These are phyloP conservation scores for Drosophila macrospina DNA, from an alignment of 2,888 invertebrate species.

Conservation along the genomic window DNA sequence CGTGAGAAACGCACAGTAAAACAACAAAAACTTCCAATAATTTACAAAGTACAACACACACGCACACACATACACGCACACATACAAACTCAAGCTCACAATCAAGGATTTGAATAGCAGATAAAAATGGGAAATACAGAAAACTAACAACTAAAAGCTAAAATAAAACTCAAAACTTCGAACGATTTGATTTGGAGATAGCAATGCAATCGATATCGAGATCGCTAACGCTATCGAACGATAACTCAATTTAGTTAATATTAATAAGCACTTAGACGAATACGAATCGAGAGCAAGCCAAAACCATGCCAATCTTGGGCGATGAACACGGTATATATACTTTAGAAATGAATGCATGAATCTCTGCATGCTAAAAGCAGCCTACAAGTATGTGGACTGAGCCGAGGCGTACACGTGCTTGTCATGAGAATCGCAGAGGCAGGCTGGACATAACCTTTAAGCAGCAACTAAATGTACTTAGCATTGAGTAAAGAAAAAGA, in stretches of 20 bases:
- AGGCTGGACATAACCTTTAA: slow-evolving; percentile 30
- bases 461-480: slow-evolving; percentile 33
- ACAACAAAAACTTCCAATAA: slow-evolving; percentile 56
- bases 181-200: slow-evolving; percentile 11
- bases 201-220: neutral
- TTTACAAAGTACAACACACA: slow-evolving; percentile 33
- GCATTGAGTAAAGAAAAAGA: slow-evolving; percentile 21
- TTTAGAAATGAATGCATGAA: neutral
- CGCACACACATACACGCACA: neutral
- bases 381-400: slow-evolving; percentile 5
- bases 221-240: slow-evolving; percentile 26
- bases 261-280: slow-evolving; percentile 58
- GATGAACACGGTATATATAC: slow-evolving; percentile 37
- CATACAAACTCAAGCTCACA: neutral
- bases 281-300: slow-evolving; percentile 47
- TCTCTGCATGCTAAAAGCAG: slow-evolving; percentile 6
- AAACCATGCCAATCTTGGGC: slow-evolving; percentile 47
- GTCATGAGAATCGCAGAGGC: slow-evolving; percentile 33
- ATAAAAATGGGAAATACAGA: neutral
- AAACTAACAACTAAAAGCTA: neutral
- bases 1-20: slow-evolving; percentile 5
- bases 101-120: neutral
- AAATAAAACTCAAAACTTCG: neutral
- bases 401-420: slow-evolving; percentile 1
- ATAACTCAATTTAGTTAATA: slow-evolving; percentile 60